Percentiles rank a stretch among this genome's conserved stretches.
phyloP scores from a whole-genome alignment of 1,140 invertebrate species.

The Pseudomyrmex gracilis region DNA sequence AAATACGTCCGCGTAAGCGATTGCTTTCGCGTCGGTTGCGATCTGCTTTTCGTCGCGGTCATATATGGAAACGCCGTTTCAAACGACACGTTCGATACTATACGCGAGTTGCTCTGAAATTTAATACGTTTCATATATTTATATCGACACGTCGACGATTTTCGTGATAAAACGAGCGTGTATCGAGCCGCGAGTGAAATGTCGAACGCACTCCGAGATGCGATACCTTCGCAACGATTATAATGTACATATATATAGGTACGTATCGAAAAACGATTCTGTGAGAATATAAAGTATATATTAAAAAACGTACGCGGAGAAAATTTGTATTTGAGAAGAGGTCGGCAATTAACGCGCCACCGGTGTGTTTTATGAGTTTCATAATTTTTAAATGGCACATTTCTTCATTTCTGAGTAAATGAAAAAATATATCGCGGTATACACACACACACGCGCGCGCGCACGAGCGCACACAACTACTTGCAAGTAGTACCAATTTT shows the following conservation, averaged over 20 bases:
- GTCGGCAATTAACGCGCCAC: background rate
- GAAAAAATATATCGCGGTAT: background rate
- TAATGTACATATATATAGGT: background rate
- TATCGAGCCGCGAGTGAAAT: background rate
- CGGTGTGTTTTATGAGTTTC: background rate
- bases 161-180: constrained; percentile 6
- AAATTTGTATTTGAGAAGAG: background rate
- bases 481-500: too few species aligned
- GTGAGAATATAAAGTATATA: background rate
- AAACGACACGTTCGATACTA: background rate
- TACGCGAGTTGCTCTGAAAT: constrained; percentile 4
- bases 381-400: background rate
- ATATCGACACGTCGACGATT: constrained; percentile 13
- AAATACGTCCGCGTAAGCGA: constrained; percentile 27
- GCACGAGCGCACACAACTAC: too few species aligned
- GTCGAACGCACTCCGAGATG: background rate
- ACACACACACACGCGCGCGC: background rate
- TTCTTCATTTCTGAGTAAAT: background rate
- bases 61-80: constrained; percentile 27
- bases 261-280: background rate
- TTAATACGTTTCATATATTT: constrained; percentile 19
- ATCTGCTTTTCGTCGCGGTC: constrained; percentile 7
- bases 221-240: background rate
- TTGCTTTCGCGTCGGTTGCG: constrained; percentile 15
- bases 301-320: background rate